Evolutionary conservation across 2,888 invertebrate species (phyloP).

Genomic region (Smittia sp.): DNA sequence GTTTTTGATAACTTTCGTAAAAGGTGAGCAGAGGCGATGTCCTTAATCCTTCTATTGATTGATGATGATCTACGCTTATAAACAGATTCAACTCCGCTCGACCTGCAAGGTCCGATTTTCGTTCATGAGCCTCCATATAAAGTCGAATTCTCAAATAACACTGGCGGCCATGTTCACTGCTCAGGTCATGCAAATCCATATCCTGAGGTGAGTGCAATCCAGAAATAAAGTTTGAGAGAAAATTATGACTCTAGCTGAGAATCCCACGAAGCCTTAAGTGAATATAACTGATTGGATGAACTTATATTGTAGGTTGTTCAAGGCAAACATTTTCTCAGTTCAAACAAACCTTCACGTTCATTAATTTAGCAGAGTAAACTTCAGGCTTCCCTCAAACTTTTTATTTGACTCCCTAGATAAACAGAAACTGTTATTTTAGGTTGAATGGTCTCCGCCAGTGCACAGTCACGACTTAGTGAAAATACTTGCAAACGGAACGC

Average conservation of each 20-base stretch:
- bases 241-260: too few relatives aligned
- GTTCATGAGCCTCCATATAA: slow-evolving; percentile 67
- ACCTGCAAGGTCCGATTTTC: slow-evolving; percentile 68
- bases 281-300: too few relatives aligned
- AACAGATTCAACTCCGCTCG: slow-evolving; percentile 53
- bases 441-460: slow-evolving; percentile 74
- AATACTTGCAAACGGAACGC: slow-evolving; percentile 77
- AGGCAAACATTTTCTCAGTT: too few relatives aligned
- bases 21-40: slow-evolving; percentile 47
- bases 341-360: too few relatives aligned
- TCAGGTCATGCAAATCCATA: slow-evolving; percentile 66
- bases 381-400: background rate
- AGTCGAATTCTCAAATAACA: slow-evolving; percentile 74
- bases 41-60: slow-evolving; percentile 45
- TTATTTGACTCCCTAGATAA: background rate
- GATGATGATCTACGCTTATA: background rate
- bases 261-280: too few relatives aligned
- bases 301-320: too few relatives aligned
- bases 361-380: too few relatives aligned
- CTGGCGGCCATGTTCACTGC: slow-evolving; percentile 69
- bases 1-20: slow-evolving; percentile 53
- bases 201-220: slow-evolving; percentile 61
- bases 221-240: background rate
- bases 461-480: slow-evolving; percentile 70
- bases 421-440: slow-evolving; percentile 50